These are phyloP conservation scores for Amazona ochrocephala DNA, from an alignment of 2,797 vertebrate genomes.

Conservation along the genomic window DNA sequence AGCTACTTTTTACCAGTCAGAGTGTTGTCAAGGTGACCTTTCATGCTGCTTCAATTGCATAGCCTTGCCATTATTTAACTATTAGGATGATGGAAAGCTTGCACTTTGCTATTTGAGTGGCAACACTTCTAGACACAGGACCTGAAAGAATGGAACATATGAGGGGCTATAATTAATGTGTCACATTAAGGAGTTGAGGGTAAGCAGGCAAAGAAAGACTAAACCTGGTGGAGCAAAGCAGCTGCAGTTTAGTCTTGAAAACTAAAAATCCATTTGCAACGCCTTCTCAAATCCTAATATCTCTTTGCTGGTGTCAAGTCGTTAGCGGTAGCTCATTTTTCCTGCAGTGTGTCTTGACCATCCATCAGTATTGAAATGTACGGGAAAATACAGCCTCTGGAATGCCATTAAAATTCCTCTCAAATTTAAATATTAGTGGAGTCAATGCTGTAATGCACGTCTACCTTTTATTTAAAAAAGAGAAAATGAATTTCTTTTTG, in stretches of 20 bases:
- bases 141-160: constrained; percentile 10
- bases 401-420: constrained; percentile 25
- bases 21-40: constrained; percentile 76
- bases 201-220: constrained; percentile 31
- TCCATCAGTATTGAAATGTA: constrained; percentile 57
- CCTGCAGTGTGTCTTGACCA: constrained; percentile 14
- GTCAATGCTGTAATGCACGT: neutral
- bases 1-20: constrained; percentile 55
- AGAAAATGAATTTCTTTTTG: neutral
- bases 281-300: constrained; percentile 44
- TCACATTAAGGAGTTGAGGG: constrained; percentile 57
- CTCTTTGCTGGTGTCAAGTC: constrained; percentile 11
- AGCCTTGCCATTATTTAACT: constrained; percentile 70
- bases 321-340: neutral
- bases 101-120: constrained; percentile 62
- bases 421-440: constrained; percentile 35
- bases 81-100: constrained; percentile 74
- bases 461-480: neutral
- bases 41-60: constrained; percentile 70
- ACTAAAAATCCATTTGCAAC: constrained; percentile 47
- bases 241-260: constrained; percentile 2
- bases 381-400: constrained; percentile 31
- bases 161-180: constrained; percentile 56
- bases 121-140: constrained; percentile 60
- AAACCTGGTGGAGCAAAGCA: constrained; percentile 39